phyloP scores from a whole-genome alignment of 2,113 vertebrate genomes.

The Oceanodroma tethys region DNA sequence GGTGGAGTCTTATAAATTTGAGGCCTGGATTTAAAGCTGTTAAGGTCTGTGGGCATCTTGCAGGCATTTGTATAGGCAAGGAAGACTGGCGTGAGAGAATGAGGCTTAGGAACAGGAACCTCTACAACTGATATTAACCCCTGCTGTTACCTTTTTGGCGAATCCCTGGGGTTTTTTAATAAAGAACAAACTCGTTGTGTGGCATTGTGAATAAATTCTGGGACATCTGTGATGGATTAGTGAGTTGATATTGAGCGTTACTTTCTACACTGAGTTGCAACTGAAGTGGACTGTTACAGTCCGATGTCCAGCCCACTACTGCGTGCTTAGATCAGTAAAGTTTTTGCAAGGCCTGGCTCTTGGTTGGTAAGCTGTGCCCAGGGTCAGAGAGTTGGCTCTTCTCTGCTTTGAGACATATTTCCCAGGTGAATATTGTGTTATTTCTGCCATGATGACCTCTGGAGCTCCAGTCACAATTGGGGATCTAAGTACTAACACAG shows the following conservation, averaged over 20 bases:
- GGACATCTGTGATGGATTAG: background rate
- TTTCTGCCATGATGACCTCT: background rate
- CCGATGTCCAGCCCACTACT: background rate
- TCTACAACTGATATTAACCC: background rate
- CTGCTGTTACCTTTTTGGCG: background rate
- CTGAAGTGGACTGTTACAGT: background rate
- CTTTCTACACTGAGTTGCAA: background rate
- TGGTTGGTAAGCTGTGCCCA: background rate
- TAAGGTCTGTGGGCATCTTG: background rate
- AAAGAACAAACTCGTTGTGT: background rate
- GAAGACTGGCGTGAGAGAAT: background rate
- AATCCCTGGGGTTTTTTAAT: background rate
- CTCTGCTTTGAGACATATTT: background rate
- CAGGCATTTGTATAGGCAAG: background rate
- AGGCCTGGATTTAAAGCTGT: background rate
- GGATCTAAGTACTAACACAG: background rate
- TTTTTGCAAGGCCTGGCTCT: background rate
- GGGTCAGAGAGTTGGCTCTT: background rate
- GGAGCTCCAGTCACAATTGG: background rate
- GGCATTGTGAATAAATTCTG: background rate
- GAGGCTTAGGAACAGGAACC: background rate
- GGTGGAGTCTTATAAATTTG: background rate
- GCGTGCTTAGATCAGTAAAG: background rate
- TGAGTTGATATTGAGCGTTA: background rate
- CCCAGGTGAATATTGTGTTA: background rate